Evolutionary conservation across 2,113 vertebrate genomes (phyloP), one percentile per base, ranked within the genome.

Genomic region (Pelvicachromis taeniatus): DNA sequence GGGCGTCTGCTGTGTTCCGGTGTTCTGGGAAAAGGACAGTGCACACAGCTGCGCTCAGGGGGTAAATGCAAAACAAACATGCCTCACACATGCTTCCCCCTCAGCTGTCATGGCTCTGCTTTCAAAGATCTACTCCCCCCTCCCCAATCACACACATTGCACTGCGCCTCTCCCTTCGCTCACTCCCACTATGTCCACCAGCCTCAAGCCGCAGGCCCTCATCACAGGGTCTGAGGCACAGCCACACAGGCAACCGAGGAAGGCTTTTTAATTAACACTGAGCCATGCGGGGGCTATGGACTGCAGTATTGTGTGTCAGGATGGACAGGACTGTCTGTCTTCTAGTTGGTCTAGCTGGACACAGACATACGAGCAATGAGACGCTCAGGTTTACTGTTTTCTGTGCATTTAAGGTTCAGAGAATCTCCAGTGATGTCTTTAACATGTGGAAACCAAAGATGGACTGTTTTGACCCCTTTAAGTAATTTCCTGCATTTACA

Each of bases 51-150:
- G 95, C 91, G 85, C 92, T 91, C 88, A 78, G 90, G 91, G 93
- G 93, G 92, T 95, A 96, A 95, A 96, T 95, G 95, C 93, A 96
- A 96, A 96, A 96, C 95, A 96, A 96, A 96, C 96, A 96, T 93
- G 93, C 94, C 94, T 95, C 86, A 94, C 93, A 95, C 94, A 96
- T 95, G 95, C 94, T 96, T 95, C 94, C 93, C 92, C 91, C 91
- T 96, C 95, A 96, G 96, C 96, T 96, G 96, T 96, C 95, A 94
- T 93, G 94, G 94, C 93, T 96, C 94, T 91, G 92, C 95, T 96
- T 96, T 96, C 95, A 95, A 95, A 95, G 92, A 89, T 82, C 9
- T 78, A 26, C 82, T 65, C 40, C 81, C 48, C 83, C 86, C 54
- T 40, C 61, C 33, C 33, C 61, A 65, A 23, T 55, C 48, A 83